Percentiles rank a stretch among this genome's conserved stretches.
Evolutionary conservation across 2,888 invertebrate genomes (phyloP).

Genomic region (Lepidocyrtinus sp.): DNA sequence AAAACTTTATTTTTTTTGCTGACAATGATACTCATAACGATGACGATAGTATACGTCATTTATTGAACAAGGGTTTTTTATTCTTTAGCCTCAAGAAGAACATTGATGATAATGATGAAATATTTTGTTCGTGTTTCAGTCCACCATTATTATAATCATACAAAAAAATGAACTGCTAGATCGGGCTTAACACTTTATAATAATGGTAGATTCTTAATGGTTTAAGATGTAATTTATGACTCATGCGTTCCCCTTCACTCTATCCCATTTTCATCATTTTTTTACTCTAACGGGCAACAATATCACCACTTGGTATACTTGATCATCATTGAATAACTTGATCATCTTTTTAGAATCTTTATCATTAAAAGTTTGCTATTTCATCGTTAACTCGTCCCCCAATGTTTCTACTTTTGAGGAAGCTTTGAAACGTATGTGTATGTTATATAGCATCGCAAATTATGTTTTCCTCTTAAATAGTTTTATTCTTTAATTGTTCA

Average conservation of each 20-base stretch:
- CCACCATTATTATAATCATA: conserved; percentile 44
- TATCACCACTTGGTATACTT: too few species aligned
- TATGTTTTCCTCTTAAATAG: too few species aligned
- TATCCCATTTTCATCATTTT: neutral
- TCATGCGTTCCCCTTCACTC: conserved; percentile 43
- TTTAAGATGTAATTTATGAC: conserved; percentile 58
- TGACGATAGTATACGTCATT: neutral
- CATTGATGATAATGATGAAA: conserved; percentile 51
- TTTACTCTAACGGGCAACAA: neutral
- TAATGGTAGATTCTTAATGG: conserved; percentile 12
- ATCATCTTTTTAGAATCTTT: too few species aligned
- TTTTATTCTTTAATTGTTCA: too few species aligned
- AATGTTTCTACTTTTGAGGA: too few species aligned
- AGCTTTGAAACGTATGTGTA: too few species aligned
- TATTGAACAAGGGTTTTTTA: neutral
- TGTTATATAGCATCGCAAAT: too few species aligned
- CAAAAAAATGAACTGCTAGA: conserved; percentile 13
- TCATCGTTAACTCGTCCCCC: too few species aligned
- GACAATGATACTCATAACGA: neutral
- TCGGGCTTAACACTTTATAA: conserved; percentile 36
- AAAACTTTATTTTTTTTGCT: neutral
- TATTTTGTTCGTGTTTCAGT: conserved; percentile 57
- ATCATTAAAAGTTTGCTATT: too few species aligned
- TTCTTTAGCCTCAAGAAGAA: conserved; percentile 19
- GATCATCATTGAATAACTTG: too few species aligned